Percentiles rank a stretch among this genome's conserved stretches.
phyloP scores from a whole-genome alignment of 1,140 invertebrate species.

The Maconellicoccus hirsutus region DNA sequence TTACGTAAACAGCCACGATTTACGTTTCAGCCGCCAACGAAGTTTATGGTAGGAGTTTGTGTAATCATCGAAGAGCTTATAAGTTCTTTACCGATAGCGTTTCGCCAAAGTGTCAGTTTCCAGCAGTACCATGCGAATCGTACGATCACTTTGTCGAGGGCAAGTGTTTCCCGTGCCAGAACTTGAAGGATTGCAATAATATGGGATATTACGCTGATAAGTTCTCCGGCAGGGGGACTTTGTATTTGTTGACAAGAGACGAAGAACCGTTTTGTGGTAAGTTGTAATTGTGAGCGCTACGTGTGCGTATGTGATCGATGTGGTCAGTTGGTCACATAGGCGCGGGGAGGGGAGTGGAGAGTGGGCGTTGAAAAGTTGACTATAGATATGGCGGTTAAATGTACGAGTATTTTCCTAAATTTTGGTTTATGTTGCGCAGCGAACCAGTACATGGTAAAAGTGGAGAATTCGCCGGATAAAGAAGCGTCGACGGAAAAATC shows the following conservation, averaged over 20 bases:
- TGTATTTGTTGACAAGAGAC: constrained; percentile 76
- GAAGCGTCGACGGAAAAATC: constrained; percentile 36
- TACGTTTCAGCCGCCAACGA: constrained; percentile 46
- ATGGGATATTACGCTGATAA: constrained; percentile 90
- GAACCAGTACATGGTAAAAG: constrained; percentile 72
- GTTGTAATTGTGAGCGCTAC: constrained; percentile 24
- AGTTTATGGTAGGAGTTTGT: constrained; percentile 74
- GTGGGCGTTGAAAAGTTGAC: too few species aligned
- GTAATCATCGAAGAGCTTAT: constrained; percentile 83
- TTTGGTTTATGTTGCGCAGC: constrained; percentile 38
- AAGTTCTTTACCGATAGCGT: constrained; percentile 89
- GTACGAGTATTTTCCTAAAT: too few species aligned
- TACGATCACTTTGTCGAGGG: constrained; percentile 75
- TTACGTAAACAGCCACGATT: background rate
- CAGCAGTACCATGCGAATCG: constrained; percentile 70
- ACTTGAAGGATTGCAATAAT: constrained; percentile 58
- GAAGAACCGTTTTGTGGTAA: constrained; percentile 84
- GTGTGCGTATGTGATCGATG: too few species aligned
- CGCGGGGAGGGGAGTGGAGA: too few species aligned
- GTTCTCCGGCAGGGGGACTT: constrained; percentile 61
- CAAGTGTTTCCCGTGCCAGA: constrained; percentile 54
- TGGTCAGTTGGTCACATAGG: too few species aligned
- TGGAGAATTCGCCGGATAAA: constrained; percentile 57
- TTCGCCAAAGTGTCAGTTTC: constrained; percentile 77
- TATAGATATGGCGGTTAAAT: too few species aligned